Evolutionary conservation across 2,888 invertebrate species (phyloP), one percentile per base, ranked within the genome.

Genomic region (Pharmacophagus antenor): DNA sequence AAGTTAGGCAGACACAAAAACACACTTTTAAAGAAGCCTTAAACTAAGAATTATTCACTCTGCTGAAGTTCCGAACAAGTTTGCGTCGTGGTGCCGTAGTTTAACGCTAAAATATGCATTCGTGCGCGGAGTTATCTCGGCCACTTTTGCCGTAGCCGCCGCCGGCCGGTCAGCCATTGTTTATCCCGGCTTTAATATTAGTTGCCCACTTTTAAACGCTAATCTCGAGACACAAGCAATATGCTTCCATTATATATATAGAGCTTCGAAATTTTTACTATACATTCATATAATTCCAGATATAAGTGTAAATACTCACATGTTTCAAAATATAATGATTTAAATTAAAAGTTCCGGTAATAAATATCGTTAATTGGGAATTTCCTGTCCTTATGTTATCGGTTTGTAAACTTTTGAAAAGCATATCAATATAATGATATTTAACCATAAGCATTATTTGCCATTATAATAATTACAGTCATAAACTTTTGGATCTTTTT

Each of bases 81-180:
- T 85, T 80, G 80, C 82, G 78, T 76, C 76, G 77, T 72, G 74
- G 75, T 74, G 73, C 77, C 77, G 77, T 79, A 82, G 84, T 80
- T 85, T 80, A 82, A 79, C 79, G 84, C 76, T 88, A 83, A 88
- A 87, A 86, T 87, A 88, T 88, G 85, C 84, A 87, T 85, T 80
- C 79, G 80, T 79, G 81, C 76, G 72, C 78, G 69, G 79, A 82
- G 80, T 82, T 87, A 83, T 83, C 85, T 83, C 78, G 79, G 75
- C 79, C 80, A 83, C 80, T 87, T 81, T 81, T 78, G 76, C 79
- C 74, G 75, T 76, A 68, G 79, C 76, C 77, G 73, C 69, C 72
- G 73, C 69, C 74, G 69, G 71, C 68, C 79, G 82, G 82, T 83
- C 83, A 83, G 75, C 72, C 76, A 71, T 80, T 82, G 82, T 85